Evolutionary conservation across 2,113 vertebrate species (phyloP).

Genomic region (Pithys albifrons): DNA sequence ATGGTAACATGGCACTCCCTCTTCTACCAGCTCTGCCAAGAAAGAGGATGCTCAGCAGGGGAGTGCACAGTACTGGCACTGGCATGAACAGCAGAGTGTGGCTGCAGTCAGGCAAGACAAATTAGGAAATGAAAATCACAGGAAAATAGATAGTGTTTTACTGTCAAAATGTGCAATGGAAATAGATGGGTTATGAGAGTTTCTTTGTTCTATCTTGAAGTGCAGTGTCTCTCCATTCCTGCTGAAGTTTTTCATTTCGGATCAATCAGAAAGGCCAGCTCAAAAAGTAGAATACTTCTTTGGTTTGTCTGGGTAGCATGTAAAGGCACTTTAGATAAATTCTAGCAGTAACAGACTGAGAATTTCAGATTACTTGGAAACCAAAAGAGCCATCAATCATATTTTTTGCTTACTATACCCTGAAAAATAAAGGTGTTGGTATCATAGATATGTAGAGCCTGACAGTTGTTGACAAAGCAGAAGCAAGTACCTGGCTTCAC

Average conservation of each 20-base stretch:
- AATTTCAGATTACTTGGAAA: neutral
- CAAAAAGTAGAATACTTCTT: neutral
- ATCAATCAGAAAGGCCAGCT: neutral
- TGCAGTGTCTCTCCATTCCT: neutral
- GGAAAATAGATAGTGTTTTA: neutral
- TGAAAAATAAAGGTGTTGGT: neutral
- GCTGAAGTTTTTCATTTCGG: neutral
- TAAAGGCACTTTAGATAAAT: constrained; percentile 21
- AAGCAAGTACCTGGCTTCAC: neutral
- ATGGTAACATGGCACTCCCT: accelerated
- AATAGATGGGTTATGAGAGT: neutral
- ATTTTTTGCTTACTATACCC: constrained; percentile 4
- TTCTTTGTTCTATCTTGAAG: neutral
- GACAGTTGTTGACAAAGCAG: constrained; percentile 38
- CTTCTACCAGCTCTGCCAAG: neutral
- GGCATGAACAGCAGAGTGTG: accelerated
- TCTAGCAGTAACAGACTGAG: neutral
- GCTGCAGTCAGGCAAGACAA: neutral
- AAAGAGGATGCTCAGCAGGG: neutral
- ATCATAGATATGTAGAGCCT: constrained; percentile 1
- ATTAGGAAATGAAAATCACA: neutral
- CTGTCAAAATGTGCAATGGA: neutral
- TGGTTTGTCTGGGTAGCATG: neutral
- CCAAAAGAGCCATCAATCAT: neutral
- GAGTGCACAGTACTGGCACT: neutral